Evolutionary conservation across 2,113 vertebrate species (phyloP).

Genomic region (Caranx ignobilis): DNA sequence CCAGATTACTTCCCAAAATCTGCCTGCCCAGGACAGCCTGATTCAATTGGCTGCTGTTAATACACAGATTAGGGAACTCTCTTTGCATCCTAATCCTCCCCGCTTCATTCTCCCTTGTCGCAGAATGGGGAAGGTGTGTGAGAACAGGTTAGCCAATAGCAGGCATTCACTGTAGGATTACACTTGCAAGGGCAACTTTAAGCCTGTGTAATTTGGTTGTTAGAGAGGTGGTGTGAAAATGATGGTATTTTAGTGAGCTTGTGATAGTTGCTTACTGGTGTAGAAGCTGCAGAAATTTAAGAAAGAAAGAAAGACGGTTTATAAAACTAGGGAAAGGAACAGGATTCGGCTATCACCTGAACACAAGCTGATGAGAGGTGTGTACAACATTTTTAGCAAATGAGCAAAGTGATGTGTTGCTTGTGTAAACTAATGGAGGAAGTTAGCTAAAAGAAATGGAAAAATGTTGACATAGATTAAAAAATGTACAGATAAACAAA

Average conservation of each 20-base stretch:
- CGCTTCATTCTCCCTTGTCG: constrained; percentile 52
- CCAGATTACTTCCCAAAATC: constrained; percentile 71
- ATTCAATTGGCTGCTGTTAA: constrained; percentile 77
- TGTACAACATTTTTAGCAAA: not conserved
- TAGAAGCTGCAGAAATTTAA: not conserved
- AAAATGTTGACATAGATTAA: not conserved
- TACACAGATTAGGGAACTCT: constrained; percentile 76
- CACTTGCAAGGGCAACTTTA: constrained; percentile 61
- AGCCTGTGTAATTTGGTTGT: constrained; percentile 60
- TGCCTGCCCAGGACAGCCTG: constrained; percentile 48
- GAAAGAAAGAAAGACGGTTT: too few species aligned
- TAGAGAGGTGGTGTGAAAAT: constrained; percentile 41
- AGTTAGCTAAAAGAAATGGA: too few species aligned
- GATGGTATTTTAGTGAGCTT: not conserved
- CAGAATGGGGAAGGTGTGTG: constrained; percentile 62
- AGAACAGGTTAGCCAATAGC: constrained; percentile 66
- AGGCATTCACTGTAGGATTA: constrained; percentile 67
- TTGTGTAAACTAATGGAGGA: too few species aligned
- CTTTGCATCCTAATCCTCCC: constrained; percentile 69
- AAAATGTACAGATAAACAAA: too few species aligned
- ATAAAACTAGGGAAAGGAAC: not conserved
- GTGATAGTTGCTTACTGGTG: constrained; percentile 3
- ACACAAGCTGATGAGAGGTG: not conserved
- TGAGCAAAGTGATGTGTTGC: too few species aligned
- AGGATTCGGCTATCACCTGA: not conserved